Conservation (phyloP, 2,888 invertebrate genomes). For the Tetropium fuscum region DNA sequence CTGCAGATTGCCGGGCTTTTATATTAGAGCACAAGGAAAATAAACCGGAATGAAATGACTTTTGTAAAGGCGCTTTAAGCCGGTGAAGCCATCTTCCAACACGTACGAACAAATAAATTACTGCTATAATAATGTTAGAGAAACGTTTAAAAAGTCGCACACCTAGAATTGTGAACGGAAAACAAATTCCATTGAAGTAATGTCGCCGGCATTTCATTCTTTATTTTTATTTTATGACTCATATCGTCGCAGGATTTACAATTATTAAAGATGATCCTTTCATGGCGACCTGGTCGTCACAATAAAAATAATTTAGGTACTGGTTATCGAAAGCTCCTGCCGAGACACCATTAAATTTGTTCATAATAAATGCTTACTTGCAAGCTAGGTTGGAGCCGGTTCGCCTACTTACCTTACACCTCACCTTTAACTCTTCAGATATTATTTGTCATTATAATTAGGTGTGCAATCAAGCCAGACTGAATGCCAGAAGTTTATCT, state of each 20-base stretch:
- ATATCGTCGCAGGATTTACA: neutral
- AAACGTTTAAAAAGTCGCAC: slow-evolving; percentile 28
- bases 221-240: slow-evolving; percentile 11
- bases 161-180: slow-evolving; percentile 27
- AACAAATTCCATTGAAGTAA: slow-evolving; percentile 13
- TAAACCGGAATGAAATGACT: slow-evolving; percentile 28
- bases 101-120: slow-evolving; percentile 27
- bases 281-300: neutral
- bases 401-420: slow-evolving; percentile 10
- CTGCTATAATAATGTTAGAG: slow-evolving; percentile 27
- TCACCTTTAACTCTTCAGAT: slow-evolving; percentile 3
- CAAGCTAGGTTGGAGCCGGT: slow-evolving; percentile 1
- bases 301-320: slow-evolving; percentile 6
- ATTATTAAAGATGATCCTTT: slow-evolving; percentile 8
- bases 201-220: neutral
- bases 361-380: slow-evolving; percentile 1
- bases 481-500: slow-evolving; percentile 12
- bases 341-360: slow-evolving; percentile 13
- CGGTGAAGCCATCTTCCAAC: slow-evolving; percentile 14
- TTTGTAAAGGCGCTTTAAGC: slow-evolving; percentile 18
- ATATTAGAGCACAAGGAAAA: slow-evolving; percentile 15
- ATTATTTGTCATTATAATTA: slow-evolving; percentile 10
- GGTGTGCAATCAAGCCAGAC: slow-evolving; percentile 1
- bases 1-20: slow-evolving; percentile 8
- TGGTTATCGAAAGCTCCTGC: neutral